Base-by-base conservation (phyloP, 2,113 vertebrate genomes). In the Chionis minor region DNA sequence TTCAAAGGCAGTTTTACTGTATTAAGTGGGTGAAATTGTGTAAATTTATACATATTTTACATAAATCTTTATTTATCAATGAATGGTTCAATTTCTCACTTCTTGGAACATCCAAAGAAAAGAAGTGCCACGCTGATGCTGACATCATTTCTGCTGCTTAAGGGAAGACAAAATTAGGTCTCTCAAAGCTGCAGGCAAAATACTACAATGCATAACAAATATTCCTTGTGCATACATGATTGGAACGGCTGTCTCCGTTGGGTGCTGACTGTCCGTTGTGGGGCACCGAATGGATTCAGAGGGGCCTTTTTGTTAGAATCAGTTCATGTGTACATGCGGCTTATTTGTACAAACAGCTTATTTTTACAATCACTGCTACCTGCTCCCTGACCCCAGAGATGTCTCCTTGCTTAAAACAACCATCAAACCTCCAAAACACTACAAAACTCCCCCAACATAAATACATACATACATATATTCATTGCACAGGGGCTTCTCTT, bases 91-190 rank as follows among this genome's bases (percentile, higher is more conserved):
- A 42, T 91, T 89, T 87, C 62, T 82, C 66, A 42, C 47, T 75
- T 73, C 95, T 85, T 89, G 54, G 85, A 93, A 62, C 38, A 66
- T 24, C 61, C 74, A 77, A 90, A 90, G 90, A n/a, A 94, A 88
- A 42, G 59, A 92, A 42, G 72, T 47, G 70, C 80, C 85, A 84
- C 0, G 2, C 78, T 82, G 80, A 78, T 55, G 56, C 90, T 93
- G 93, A 92, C 93, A 93, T 95, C 59, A 69, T 94, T 96, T 81
- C 79, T 89, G 42, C 72, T 80, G 94, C 96, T 96, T 55, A 82
- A 69, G 71, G 92, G 82, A 81, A 92, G 92, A 95, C 40, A 94
- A 95, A 97, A 97, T 51, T 97, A 92, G 95, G 96, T 96, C 94
- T 96, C 75, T 91, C 82, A 81, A 93, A 96, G 95, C 96, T 95